These are phyloP conservation scores for Lordiphosa mommai DNA, from an alignment of 1,140 invertebrate genomes.

Conservation along the genomic window DNA sequence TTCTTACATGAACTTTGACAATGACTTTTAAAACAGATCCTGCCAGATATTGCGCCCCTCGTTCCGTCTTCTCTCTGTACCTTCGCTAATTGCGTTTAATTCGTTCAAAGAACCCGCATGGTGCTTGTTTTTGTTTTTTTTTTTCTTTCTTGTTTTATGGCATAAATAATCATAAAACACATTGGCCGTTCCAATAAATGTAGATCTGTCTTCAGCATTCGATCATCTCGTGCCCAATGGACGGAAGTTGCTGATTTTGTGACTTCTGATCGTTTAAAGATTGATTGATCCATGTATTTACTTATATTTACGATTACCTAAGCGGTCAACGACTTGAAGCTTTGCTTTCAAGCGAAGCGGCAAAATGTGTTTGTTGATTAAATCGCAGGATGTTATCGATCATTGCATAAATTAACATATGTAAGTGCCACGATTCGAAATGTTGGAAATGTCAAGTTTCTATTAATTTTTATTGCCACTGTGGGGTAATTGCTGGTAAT, in stretches of 20 bases:
- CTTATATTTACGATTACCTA: slow-evolving; percentile 48
- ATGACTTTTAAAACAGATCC: slow-evolving; percentile 39
- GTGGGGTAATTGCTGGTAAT: slow-evolving; percentile 20
- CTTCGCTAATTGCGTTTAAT: slow-evolving; percentile 76
- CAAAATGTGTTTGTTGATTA: slow-evolving; percentile 55
- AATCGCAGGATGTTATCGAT: slow-evolving; percentile 77
- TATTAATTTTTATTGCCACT: slow-evolving; percentile 51
- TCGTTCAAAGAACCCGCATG: slow-evolving; percentile 73
- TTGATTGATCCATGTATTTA: slow-evolving; percentile 73
- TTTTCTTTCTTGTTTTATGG: slow-evolving; percentile 51
- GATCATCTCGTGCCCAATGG: slow-evolving; percentile 35
- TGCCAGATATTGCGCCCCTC: slow-evolving; percentile 4
- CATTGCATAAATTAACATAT: slow-evolving; percentile 72
- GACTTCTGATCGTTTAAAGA: slow-evolving; percentile 65
- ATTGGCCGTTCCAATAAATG: slow-evolving; percentile 36
- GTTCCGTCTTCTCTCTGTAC: slow-evolving; percentile 22
- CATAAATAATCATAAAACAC: slow-evolving; percentile 37
- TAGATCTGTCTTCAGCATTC: slow-evolving; percentile 17
- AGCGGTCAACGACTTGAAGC: slow-evolving; percentile 42
- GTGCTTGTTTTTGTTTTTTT: neutral
- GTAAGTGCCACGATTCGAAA: slow-evolving; percentile 16
- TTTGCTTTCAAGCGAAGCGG: slow-evolving; percentile 53
- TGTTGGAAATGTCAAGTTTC: slow-evolving; percentile 7
- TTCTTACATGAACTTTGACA: slow-evolving; percentile 23
- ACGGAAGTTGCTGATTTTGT: slow-evolving; percentile 76